phyloP scores from a whole-genome alignment of 2,113 vertebrate species.

The Indicator indicator region DNA sequence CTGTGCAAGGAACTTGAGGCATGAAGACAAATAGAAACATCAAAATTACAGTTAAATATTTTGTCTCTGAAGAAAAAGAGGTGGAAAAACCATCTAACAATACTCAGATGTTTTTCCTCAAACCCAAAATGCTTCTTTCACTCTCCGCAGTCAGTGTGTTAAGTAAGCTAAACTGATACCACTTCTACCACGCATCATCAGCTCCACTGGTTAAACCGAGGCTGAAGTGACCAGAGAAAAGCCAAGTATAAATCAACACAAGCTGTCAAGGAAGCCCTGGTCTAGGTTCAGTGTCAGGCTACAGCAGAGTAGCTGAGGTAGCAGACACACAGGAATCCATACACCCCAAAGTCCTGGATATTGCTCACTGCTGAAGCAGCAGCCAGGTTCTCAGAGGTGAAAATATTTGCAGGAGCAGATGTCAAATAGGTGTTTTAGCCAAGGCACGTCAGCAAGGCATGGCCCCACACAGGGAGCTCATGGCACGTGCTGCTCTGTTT shows the following conservation, averaged over 20 bases:
- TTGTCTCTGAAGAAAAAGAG: background rate
- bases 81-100: rapidly evolving
- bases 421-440: background rate
- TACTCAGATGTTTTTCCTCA: background rate
- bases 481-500: background rate
- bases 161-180: background rate
- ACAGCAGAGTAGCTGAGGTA: background rate
- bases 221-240: background rate
- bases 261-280: background rate
- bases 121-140: background rate
- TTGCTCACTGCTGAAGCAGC: rapidly evolving
- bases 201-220: background rate
- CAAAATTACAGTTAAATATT: background rate
- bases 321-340: background rate
- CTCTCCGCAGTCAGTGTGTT: background rate
- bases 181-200: background rate
- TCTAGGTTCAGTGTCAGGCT: background rate
- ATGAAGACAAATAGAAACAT: background rate
- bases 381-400: background rate
- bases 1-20: background rate
- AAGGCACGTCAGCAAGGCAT: background rate
- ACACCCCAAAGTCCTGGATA: background rate
- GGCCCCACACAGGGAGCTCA: background rate
- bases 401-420: background rate
- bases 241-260: background rate